Conservation (phyloP, 2,888 invertebrate species). For the Folsomia manolachei region DNA sequence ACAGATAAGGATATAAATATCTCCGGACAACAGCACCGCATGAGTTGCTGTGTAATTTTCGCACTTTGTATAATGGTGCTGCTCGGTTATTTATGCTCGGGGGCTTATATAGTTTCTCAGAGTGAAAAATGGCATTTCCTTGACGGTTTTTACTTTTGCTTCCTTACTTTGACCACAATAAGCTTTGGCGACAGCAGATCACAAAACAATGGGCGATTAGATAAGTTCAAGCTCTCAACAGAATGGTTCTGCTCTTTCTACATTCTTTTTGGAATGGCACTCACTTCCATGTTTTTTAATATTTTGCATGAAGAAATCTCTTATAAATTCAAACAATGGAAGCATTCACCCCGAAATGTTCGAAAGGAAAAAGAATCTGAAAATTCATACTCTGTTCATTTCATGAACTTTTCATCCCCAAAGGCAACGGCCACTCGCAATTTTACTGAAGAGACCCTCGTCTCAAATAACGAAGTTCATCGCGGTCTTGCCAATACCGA, state of each 20-base stretch:
- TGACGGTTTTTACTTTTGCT: slow-evolving; percentile 57
- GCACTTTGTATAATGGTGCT: slow-evolving; percentile 83
- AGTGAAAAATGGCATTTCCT: slow-evolving; percentile 61
- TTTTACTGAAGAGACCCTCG: slow-evolving; percentile 48
- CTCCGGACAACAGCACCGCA: slow-evolving; percentile 58
- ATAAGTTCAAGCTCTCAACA: slow-evolving; percentile 59
- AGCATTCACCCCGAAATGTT: slow-evolving; percentile 28
- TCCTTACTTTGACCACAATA: slow-evolving; percentile 61
- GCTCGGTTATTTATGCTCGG: slow-evolving; percentile 70
- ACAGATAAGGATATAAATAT: slow-evolving; percentile 55
- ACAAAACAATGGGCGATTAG: slow-evolving; percentile 47
- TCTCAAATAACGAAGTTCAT: slow-evolving; percentile 48
- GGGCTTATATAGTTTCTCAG: slow-evolving; percentile 58
- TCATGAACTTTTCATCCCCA: slow-evolving; percentile 50
- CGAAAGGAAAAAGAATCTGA: slow-evolving; percentile 46
- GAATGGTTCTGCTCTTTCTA: slow-evolving; percentile 87
- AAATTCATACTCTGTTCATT: slow-evolving; percentile 51
- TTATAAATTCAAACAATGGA: slow-evolving; percentile 67
- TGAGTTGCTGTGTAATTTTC: slow-evolving; percentile 85
- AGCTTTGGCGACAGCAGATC: slow-evolving; percentile 71
- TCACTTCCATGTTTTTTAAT: slow-evolving; percentile 87
- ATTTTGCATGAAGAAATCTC: slow-evolving; percentile 85
- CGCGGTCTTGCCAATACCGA: slow-evolving; percentile 32
- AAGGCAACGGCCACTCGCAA: slow-evolving; percentile 45
- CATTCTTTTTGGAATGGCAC: slow-evolving; percentile 79